Conservation (phyloP, 1,140 invertebrate genomes). For the Procambarus clarkii region DNA sequence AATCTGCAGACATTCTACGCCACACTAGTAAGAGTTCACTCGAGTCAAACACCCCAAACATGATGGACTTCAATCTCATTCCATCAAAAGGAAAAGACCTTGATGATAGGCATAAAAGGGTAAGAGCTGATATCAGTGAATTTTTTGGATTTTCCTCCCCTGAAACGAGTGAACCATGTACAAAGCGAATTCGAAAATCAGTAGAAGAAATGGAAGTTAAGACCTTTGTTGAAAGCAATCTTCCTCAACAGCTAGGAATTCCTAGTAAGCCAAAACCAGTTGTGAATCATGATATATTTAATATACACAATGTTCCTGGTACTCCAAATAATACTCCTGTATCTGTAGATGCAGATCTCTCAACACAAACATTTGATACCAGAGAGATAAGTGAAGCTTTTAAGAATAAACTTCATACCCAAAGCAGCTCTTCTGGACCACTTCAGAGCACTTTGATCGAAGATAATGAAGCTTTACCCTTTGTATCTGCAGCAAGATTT, state of each 20-base stretch:
- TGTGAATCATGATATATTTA: background rate
- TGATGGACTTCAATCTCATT: background rate
- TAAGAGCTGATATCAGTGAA: background rate
- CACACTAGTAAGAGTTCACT: conserved; percentile 17
- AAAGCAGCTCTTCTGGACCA: background rate
- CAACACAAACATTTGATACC: conserved; percentile 1
- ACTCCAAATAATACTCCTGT: conserved; percentile 1
- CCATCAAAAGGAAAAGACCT: background rate
- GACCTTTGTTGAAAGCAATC: background rate
- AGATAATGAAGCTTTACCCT: background rate
- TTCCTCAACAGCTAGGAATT: background rate
- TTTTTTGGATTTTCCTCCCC: conserved; percentile 13
- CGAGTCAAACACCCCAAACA: background rate
- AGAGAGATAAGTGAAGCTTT: background rate
- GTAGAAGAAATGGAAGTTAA: background rate
- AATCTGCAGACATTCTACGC: background rate
- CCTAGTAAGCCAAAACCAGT: background rate
- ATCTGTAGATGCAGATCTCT: background rate
- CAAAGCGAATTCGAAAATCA: background rate
- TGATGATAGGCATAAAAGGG: background rate
- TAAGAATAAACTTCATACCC: background rate
- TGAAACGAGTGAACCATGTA: background rate
- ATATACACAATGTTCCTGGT: background rate
- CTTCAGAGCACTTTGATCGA: conserved; percentile 11
- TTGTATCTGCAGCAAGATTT: background rate